Evolutionary conservation across 2,113 vertebrate species (phyloP), one percentile per base, ranked within the genome.

Genomic region (Girardinichthys multiradiatus): DNA sequence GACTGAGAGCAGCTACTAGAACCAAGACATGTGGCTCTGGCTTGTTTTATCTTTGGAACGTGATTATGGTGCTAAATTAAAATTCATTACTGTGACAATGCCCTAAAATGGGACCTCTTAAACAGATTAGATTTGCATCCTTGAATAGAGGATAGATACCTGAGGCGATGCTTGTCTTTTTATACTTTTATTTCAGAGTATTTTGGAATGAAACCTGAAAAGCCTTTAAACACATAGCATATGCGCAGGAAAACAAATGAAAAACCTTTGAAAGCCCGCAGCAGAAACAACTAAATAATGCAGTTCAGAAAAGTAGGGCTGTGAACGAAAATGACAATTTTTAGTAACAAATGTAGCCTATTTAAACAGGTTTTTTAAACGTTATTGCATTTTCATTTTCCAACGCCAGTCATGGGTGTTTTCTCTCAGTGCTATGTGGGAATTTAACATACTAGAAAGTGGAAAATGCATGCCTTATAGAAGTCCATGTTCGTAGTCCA

Each of bases 21-120:
- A 28, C 2, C 6, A 12, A n/a, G 35, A 64, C 6, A 13, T 33
- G 54, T 15, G 31, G 33, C 48, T 64, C 15, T 54, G 31, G 61
- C 59, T 30, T 63, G 59, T 57, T 79, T 70, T 68, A 60, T n/a
- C 59, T 75, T 21, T 35, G 75, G 77, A 67, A 79, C 26, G 76
- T 69, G 35, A 68, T 7, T 28, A 69, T 60, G 57, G 61, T 28
- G 14, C 15, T 12, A 33, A 26, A 84, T 79, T 57, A 31, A 68
- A 79, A 67, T 21, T 11, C 39, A 68, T 62, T 65, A 54, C 28
- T 11, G 33, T 62, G 17, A 74, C 21, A 68, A 69, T 19, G 5
- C 58, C 59, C 69, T n/a, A 28, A 51, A 76, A 45, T 1, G 1
- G 45, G 4, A 26, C 28, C 31, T 24, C 28, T 59, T 33, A 4